Evolutionary conservation across 2,888 invertebrate genomes (phyloP), one percentile per base, ranked within the genome.

Genomic region (Melipona bicolor): DNA sequence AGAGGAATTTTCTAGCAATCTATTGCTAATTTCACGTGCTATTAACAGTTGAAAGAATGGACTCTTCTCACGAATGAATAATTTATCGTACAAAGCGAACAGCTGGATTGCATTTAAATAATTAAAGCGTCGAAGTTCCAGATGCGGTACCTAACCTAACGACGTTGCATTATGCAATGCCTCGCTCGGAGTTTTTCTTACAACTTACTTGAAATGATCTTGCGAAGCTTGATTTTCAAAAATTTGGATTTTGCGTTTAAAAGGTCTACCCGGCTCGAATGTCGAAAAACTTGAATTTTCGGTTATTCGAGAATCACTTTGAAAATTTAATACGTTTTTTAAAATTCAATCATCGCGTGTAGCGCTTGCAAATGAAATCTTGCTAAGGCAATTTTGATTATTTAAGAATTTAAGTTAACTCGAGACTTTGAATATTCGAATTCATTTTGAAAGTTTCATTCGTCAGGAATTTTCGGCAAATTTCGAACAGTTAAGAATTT

Each of bases 81-180:
- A 87, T 85, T 83, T 75, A 81, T 62, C 79, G 72, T 81, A 56
- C 74, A 77, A 65, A 83, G 74, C 71, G 24, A 61, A 59, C 52
- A 73, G 78, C 71, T 62, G 62, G 79, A 85, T 87, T 71, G 62
- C 80, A 78, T 85, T 87, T 87, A 80, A 87, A 87, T 87, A 87
- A 83, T 87, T 78, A 78, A 87, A 71, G 27, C 52, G 64, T 67
- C 71, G 49, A 69, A 54, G 19, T 64, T n/a, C 62, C 19, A 17
- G 4, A 11, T 19, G 67, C 49, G 70, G 49, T 27, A 64, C 6
- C 9, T 49, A 27, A 11, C 19, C 27, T 27, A 27, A 27, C 27
- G 27, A 27, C 19, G 54, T 65, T 64, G 4, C 70, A 24, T 62
- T 43, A 67, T 75, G 61, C 19, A 75, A 62, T 21, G 43, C 17